Percentiles rank a stretch among this genome's conserved stretches.
Conservation (phyloP, 2,888 invertebrate species). For the Aleiodes testaceus region DNA sequence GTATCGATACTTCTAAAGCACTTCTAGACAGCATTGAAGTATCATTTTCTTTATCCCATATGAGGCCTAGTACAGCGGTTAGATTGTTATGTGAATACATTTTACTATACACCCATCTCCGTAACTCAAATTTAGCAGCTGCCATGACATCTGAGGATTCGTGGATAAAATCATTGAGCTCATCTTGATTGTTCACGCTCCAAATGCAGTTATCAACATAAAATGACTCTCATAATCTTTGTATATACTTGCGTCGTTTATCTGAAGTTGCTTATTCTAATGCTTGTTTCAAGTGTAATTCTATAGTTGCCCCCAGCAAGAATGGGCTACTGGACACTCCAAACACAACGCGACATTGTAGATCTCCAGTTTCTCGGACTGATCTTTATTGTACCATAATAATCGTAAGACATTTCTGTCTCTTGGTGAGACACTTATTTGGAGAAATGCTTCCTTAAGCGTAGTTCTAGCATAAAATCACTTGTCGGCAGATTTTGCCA, state of each 20-base stretch:
- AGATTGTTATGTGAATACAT: slow-evolving; percentile 29
- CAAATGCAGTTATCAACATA: slow-evolving; percentile 28
- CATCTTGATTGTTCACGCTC: slow-evolving; percentile 28
- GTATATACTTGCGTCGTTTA: slow-evolving; percentile 29
- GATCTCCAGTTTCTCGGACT: neutral
- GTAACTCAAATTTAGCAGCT: slow-evolving; percentile 47
- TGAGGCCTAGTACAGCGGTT: slow-evolving; percentile 48
- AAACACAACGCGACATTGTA: slow-evolving; percentile 25
- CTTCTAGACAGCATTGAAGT: slow-evolving; percentile 39
- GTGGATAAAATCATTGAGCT: slow-evolving; percentile 40
- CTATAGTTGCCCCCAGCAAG: slow-evolving; percentile 54
- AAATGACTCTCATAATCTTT: slow-evolving; percentile 32
- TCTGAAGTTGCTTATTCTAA: slow-evolving; percentile 21
- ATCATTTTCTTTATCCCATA: slow-evolving; percentile 46
- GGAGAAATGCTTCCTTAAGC: slow-evolving; percentile 35
- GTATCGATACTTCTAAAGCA: slow-evolving; percentile 2
- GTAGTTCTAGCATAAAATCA: slow-evolving; percentile 10
- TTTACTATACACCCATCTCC: slow-evolving; percentile 48
- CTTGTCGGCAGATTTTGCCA: too few relatives aligned
- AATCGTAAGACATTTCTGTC: slow-evolving; percentile 27
- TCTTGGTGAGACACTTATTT: slow-evolving; percentile 9
- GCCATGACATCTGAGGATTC: slow-evolving; percentile 45
- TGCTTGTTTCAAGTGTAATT: slow-evolving; percentile 50
- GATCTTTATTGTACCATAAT: slow-evolving; percentile 38
- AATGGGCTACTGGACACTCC: slow-evolving; percentile 50